Evolutionary conservation across 2,888 invertebrate genomes (phyloP).

Genomic region (Conops quadrifasciatus): DNA sequence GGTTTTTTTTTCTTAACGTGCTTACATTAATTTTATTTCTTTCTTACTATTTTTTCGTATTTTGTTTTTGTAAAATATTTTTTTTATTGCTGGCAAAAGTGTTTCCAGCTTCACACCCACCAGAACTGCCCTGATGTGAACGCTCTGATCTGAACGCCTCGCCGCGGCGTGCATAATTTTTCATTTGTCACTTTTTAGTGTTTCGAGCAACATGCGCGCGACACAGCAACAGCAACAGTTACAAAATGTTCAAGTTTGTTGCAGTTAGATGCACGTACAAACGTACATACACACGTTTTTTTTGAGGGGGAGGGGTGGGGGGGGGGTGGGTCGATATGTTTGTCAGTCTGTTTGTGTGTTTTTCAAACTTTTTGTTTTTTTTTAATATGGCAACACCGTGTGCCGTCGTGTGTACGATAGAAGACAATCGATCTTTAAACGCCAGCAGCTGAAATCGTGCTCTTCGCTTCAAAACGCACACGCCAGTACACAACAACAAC

Average conservation of each 20-base stretch:
- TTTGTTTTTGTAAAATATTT: too few species aligned
- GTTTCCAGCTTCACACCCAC: background rate
- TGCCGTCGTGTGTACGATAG: background rate
- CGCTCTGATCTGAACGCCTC: too few species aligned
- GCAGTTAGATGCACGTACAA: too few species aligned
- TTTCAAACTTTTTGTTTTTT: background rate
- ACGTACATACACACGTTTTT: too few species aligned
- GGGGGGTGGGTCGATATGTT: too few species aligned
- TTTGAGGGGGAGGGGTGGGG: too few species aligned
- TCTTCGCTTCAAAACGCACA: background rate
- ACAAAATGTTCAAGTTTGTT: background rate
- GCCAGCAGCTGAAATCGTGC: conserved; percentile 2
- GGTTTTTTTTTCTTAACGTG: too few species aligned
- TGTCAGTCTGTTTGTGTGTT: background rate
- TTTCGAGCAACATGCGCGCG: background rate
- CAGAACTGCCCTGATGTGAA: background rate
- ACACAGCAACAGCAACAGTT: conserved; percentile 25
- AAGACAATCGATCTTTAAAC: conserved; percentile 31
- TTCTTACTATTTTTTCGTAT: too few species aligned
- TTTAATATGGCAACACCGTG: conserved; percentile 20
- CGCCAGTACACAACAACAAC: conserved; percentile 4
- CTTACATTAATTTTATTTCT: too few species aligned
- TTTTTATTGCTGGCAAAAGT: too few species aligned
- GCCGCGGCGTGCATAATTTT: conserved; percentile 32
- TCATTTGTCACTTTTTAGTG: conserved; percentile 38